Base-by-base conservation (phyloP, 1,140 invertebrate species). In the Drosophila arizonae region DNA sequence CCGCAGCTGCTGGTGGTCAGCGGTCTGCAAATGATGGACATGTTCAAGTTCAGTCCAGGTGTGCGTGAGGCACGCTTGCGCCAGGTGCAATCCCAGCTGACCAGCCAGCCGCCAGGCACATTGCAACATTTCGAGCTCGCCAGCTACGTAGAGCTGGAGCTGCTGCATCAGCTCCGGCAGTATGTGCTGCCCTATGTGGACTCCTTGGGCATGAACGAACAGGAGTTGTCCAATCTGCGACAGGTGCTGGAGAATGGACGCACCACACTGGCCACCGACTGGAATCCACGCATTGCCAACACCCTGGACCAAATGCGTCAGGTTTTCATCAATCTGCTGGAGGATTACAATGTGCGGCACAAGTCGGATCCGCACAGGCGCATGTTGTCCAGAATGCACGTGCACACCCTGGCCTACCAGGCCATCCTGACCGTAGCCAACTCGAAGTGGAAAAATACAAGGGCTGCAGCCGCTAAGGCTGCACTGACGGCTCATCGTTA, bases 201-300 rank as follows among this genome's bases (percentile, higher is more conserved):
- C 80, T 97, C 96, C n/a, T 92, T 97, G 6, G 97, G 97, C 0
- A 97, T 97, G 96, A 98, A 98, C 90, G 97, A 98, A 90, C 96
- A 96, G 88, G 97, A 98, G 92, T 92, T 97, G 33, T 94, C 95
- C 1, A 98, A 97, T 92, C 88, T 98, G 1, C 93, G 95, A 55
- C 95, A 94, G 82, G 93, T 95, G 1, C 87, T 96, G 51, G 92
- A 94, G 61, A 93, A 94, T 90, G 96, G 95, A 1, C 95, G 95
- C 71, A 94, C 97, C 4, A 96, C 95, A 10, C 90, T 96, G 1
- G 94, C 97, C 0, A 94, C 96, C 2, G 95, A 97, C 88, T 95
- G 96, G 11, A 95, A 95, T 87, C 97, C 97, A 6, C 93, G 96
- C 78, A 94, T 97, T 5, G 96, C 96, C 0, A 94, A 94, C 36